Conservation (phyloP, 1,140 invertebrate species). For the Contarinia nasturtii region DNA sequence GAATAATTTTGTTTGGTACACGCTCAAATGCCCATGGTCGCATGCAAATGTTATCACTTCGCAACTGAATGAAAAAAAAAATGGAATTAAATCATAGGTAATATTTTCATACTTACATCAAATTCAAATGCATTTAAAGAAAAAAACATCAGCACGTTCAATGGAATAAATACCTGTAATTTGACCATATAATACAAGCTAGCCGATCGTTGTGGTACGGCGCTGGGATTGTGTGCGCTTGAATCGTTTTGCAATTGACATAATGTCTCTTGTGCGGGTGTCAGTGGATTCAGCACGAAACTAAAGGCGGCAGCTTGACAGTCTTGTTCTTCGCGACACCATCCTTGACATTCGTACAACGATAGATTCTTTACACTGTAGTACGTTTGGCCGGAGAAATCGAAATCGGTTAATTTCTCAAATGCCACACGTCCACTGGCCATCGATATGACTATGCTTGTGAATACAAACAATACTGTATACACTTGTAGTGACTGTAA, state of each 20-base stretch:
- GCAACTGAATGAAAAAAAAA: slow-evolving; percentile 23
- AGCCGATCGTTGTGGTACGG: slow-evolving; percentile 58
- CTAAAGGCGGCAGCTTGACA: slow-evolving; percentile 82
- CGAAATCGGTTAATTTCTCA: slow-evolving; percentile 81
- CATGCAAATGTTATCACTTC: slow-evolving; percentile 78
- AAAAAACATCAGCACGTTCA: too few relatives aligned
- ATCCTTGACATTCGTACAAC: slow-evolving; percentile 83
- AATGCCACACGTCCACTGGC: slow-evolving; percentile 57
- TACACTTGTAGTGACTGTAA: not conserved
- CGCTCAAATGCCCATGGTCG: slow-evolving; percentile 85
- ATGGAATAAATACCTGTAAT: slow-evolving; percentile 31
- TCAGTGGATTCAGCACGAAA: slow-evolving; percentile 78
- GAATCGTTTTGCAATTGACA: slow-evolving; percentile 87
- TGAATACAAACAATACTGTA: not conserved
- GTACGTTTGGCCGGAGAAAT: slow-evolving; percentile 77
- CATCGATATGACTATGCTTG: not conserved
- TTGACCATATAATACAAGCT: slow-evolving; percentile 94
- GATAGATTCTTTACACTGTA: slow-evolving; percentile 83
- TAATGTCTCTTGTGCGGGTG: slow-evolving; percentile 77
- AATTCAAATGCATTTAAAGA: too few relatives aligned
- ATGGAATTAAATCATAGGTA: too few relatives aligned
- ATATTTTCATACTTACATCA: too few relatives aligned
- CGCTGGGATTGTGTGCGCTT: slow-evolving; percentile 66
- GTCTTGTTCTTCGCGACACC: slow-evolving; percentile 79
- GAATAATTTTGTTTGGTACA: slow-evolving; percentile 78